Evolutionary conservation across 2,113 vertebrate genomes (phyloP), one percentile per base, ranked within the genome.

Genomic region (Ceyx cyanopectus): DNA sequence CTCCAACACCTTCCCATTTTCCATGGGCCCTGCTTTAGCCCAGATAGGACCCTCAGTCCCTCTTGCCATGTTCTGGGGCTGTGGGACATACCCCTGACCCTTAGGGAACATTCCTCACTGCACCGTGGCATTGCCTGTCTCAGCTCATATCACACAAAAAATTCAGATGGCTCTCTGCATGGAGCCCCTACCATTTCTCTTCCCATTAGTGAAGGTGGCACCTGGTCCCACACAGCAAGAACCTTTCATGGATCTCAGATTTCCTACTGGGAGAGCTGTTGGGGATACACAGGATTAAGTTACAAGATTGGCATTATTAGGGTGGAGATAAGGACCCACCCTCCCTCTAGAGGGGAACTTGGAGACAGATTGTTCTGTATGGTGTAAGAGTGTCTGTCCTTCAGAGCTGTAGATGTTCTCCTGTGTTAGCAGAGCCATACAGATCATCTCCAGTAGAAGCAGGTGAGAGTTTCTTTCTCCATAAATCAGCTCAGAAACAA

Each of bases 381-480:
- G 53, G 16, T 9, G 6, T 58, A 60, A 7, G 6, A 3, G 5
- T 14, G 8, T 37, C 24, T 23, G 14, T 34, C 34, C 48, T 48
- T 61, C 32, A 34, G 29, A 0, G 0, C 41, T 56, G 48, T 5
- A 50, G 56, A 9, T 50, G 30, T 17, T 20, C 54, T 68, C 26
- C 62, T 17, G 29, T 40, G 23, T 8, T 32, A 50, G 20, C 23
- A 53, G 19, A 40, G 66, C 9, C 2, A 1, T 8, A 14, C 1
- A 0, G 32, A 54, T 34, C 29, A 12, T 14, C 62, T 56, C 10
- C 53, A 61, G 12, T 21, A 60, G 23, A 72, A 61, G 14, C 12
- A n/a, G 0, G 0, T 1, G 4, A 6, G 14, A 29, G 0, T 20
- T 63, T 58, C 2, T 0, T 15, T 61, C 54, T 63, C 53, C 40